These are phyloP conservation scores for Mycteria americana DNA, from an alignment of 2,797 vertebrate genomes.

Conservation along the genomic window DNA sequence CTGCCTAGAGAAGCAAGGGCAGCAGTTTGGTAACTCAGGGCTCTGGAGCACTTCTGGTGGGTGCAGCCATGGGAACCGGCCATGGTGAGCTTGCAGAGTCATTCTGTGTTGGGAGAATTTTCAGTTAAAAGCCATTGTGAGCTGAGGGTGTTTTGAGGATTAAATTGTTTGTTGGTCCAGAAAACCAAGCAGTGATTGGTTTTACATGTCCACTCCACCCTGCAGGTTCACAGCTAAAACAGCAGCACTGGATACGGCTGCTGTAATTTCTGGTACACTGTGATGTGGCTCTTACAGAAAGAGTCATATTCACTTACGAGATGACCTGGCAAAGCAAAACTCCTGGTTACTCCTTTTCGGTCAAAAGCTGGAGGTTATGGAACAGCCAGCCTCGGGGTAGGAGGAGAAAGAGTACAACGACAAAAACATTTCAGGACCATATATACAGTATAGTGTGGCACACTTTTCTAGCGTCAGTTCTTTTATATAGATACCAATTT, in stretches of 20 bases:
- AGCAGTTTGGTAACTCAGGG: neutral
- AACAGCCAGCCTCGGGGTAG: neutral
- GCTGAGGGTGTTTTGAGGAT: neutral
- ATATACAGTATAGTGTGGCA: fast-evolving
- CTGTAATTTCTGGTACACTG: neutral
- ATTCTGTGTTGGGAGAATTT: neutral
- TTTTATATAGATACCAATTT: neutral
- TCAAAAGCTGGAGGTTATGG: neutral
- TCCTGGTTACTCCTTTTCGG: neutral
- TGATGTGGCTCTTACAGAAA: neutral
- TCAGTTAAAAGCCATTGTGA: neutral
- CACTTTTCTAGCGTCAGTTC: neutral
- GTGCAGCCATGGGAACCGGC: neutral
- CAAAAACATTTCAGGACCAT: neutral
- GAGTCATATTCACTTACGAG: neutral
- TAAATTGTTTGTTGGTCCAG: neutral
- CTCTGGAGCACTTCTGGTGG: neutral
- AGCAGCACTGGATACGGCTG: neutral
- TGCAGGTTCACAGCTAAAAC: neutral
- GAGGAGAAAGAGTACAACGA: neutral
- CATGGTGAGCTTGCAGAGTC: neutral
- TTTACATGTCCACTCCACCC: neutral
- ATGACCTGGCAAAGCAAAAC: neutral
- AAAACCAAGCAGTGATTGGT: neutral
- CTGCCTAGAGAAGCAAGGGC: neutral